Base-by-base conservation (phyloP, 2,113 vertebrate genomes). In the Psilopsiagon aymara region DNA sequence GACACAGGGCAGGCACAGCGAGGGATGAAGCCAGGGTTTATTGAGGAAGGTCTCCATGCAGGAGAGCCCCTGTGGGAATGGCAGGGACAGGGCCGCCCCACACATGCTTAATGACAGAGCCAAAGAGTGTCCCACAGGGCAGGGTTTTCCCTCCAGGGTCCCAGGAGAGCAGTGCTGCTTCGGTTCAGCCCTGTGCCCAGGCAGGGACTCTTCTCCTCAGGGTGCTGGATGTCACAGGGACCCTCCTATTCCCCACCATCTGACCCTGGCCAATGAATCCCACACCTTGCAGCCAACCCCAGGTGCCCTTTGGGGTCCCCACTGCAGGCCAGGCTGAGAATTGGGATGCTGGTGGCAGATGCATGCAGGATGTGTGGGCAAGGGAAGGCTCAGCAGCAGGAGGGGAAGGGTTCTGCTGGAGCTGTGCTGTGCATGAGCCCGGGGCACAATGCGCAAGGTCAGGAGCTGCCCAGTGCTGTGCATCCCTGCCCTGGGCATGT, bases 11-110 rank as follows among this genome's bases (percentile, higher is more conserved):
- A 74, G 68, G 29, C 5, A 2, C 5, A 3, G 10, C 6, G 4
- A 15, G 33, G 46, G 68, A 41, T 57, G 66, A 95, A 96, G 83
- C 14, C 5, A 12, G 74, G 73, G n/a, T 96, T 97, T 97, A 97
- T 96, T 97, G 82, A 90, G 59, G 78, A 75, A 92, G 69, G 37
- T 81, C 60, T 84, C 83, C 73, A 64, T 84, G 86, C 70, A 79
- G 68, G 46, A 33, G 33, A 24, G 17, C 17, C 85, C 71, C 51
- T 69, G 79, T 5, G 5, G 63, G 63, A 66, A 8, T 0, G 0
- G 2, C 1, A 1, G 53, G 53, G 35, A 51, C 23, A 49, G 80
- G 79, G 57, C 44, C 16, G 55, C 78, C 70, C 70, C 2, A 1
- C 52, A 39, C 29, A 31, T 28, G 43, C 2, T 0, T 51, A 28